Conservation (phyloP, 2,797 vertebrate genomes). For the Manis pentadactyla region DNA sequence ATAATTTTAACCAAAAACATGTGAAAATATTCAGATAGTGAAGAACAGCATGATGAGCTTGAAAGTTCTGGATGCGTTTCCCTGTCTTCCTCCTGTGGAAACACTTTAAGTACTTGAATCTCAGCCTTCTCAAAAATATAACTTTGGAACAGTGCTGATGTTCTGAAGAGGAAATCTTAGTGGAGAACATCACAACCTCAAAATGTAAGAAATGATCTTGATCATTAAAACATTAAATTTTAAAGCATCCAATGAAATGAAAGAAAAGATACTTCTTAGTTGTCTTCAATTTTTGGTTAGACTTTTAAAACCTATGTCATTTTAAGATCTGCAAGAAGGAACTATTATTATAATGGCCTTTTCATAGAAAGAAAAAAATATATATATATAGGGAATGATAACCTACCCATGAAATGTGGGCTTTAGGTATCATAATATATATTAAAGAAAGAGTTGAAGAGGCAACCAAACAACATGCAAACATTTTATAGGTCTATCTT, state of each 20-base stretch:
- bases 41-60: neutral
- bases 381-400: slow-evolving; percentile 51
- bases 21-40: neutral
- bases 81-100: neutral
- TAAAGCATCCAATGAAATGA: neutral
- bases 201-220: neutral
- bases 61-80: neutral
- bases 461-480: slow-evolving; percentile 15
- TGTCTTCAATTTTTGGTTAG: neutral
- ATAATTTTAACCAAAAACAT: neutral
- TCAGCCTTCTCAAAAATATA: neutral
- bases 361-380: neutral
- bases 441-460: neutral
- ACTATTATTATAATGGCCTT: slow-evolving; percentile 39
- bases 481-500: slow-evolving; percentile 54
- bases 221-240: neutral
- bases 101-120: neutral
- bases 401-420: slow-evolving; percentile 17
- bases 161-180: slow-evolving; percentile 42
- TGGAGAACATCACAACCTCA: neutral
- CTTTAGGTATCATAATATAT: slow-evolving; percentile 19
- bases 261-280: neutral
- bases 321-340: slow-evolving; percentile 27
- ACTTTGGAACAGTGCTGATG: neutral
- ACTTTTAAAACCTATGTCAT: slow-evolving; percentile 44